These are phyloP conservation scores for Eubasilissa regina DNA, from an alignment of 1,140 invertebrate genomes.

Conservation along the genomic window DNA sequence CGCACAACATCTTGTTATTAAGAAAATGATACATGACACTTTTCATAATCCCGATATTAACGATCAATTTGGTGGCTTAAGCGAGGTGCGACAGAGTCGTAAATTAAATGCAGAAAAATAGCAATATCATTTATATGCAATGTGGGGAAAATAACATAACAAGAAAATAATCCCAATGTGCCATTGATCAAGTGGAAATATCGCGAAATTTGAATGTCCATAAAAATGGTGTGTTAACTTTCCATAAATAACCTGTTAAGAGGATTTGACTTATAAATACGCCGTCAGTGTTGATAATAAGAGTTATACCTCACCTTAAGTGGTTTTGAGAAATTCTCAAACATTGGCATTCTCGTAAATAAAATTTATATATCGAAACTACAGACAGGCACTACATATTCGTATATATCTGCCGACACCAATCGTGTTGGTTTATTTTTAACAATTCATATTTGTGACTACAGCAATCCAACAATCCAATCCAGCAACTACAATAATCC, in stretches of 20 bases:
- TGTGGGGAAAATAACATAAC: conserved; percentile 1
- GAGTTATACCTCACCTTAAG: conserved; percentile 12
- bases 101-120: conserved; percentile 9
- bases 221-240: conserved; percentile 30
- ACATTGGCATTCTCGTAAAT: not conserved
- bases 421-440: too few species aligned
- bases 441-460: too few species aligned
- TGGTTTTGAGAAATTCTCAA: conserved; percentile 1
- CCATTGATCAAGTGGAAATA: conserved; percentile 29
- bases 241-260: conserved; percentile 52
- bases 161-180: conserved; percentile 12
- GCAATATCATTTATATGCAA: not conserved
- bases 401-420: too few species aligned
- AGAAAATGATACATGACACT: not conserved
- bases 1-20: conserved; percentile 22
- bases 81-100: not conserved
- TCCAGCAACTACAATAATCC: too few species aligned
- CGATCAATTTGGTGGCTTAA: conserved; percentile 13
- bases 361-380: too few species aligned
- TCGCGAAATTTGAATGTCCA: conserved; percentile 19
- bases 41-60: conserved; percentile 29
- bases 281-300: conserved; percentile 39
- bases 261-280: conserved; percentile 55
- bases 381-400: too few species aligned
- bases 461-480: too few species aligned